Evolutionary conservation across 2,113 vertebrate species (phyloP).

Genomic region (Orcinus orca): DNA sequence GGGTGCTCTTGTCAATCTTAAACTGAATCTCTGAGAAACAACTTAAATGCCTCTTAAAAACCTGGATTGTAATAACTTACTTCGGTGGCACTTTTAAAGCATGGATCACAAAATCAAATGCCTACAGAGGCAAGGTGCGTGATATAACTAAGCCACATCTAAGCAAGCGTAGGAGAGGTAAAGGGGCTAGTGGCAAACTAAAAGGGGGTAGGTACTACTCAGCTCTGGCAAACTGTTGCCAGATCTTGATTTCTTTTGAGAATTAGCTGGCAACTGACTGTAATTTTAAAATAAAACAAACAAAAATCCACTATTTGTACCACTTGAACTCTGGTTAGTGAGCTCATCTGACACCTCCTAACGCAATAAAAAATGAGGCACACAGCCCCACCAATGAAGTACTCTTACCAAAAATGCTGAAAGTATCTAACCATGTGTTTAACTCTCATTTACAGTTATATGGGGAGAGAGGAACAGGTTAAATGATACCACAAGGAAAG

Average conservation of each 20-base stretch:
- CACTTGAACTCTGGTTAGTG: background rate
- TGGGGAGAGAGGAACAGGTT: background rate
- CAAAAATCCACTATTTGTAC: background rate
- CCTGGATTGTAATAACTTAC: background rate
- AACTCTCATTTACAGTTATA: background rate
- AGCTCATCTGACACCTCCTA: background rate
- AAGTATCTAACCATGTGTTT: background rate
- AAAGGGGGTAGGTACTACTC: background rate
- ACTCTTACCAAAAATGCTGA: background rate
- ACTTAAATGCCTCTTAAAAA: background rate
- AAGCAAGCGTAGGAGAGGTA: background rate
- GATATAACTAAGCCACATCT: background rate
- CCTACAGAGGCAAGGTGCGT: background rate
- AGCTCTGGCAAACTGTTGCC: background rate
- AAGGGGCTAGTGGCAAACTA: background rate
- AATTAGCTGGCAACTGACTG: background rate
- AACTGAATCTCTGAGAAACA: background rate
- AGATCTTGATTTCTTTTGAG: background rate
- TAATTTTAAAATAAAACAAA: constrained; percentile 18
- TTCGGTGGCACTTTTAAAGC: background rate
- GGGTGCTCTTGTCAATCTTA: background rate
- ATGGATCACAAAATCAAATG: background rate
- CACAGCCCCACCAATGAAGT: background rate
- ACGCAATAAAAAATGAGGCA: background rate
- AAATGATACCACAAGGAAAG: background rate